Evolutionary conservation across 2,888 invertebrate species (phyloP), one percentile per base, ranked within the genome.

Genomic region (Gandaritis pyraliata): DNA sequence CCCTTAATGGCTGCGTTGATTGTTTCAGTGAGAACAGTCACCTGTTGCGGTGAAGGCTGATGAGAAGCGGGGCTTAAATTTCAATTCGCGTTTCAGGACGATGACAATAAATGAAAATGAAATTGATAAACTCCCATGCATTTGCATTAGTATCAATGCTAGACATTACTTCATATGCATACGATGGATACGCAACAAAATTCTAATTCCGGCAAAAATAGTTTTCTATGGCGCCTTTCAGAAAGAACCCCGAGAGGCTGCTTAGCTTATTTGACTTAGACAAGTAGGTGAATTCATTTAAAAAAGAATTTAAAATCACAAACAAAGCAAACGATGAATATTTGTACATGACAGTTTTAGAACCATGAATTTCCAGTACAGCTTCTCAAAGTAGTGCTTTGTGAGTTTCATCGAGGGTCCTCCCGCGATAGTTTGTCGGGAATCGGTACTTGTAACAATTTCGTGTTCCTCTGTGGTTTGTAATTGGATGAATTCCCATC

Each of bases 401-500:
- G 18, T 38, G 13, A 64, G 64, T 65, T 64, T 68, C 66, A 67
- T 67, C 66, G 64, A 69, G 65, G 65, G 62, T 51, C 66, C 65
- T 52, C 29, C 48, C 33, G 58, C 63, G 60, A 58, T 61, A 65
- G 65, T 61, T 61, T 58, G 52, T 60, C 43, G 50, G 54, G 36
- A 66, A 65, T 64, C 55, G 61, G 64, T 65, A 61, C 67, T 64
- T 64, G 62, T 64, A 70, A 68, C 64, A 67, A 69, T 71, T 69
- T 67, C 63, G 61, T 61, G 65, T 64, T 66, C 61, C 66, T 65
- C 65, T 65, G 67, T 60, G 69, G 64, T 53, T 67, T 69, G 58
- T 71, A 68, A 69, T 71, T 69, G 70, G 64, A 56, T 67, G 59
- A 66, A 69, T 68, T 68, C 69, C 64, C 69, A 65, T 66, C 66